Evolutionary conservation across 2,113 vertebrate species (phyloP).

Genomic region (Plecotus auritus): DNA sequence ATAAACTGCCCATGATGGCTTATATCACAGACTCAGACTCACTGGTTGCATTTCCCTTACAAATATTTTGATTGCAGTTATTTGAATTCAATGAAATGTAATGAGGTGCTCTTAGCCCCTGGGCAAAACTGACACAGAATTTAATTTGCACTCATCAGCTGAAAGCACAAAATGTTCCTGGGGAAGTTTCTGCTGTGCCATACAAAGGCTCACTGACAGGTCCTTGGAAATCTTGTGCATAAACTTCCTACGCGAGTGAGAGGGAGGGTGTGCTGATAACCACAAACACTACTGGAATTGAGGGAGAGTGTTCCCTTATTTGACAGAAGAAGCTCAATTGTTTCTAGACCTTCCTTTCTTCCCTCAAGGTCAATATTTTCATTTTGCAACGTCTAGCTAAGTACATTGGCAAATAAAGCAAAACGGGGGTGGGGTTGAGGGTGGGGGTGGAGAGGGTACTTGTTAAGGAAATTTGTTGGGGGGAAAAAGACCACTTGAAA

Average conservation of each 20-base stretch:
- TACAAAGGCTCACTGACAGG: constrained; percentile 47
- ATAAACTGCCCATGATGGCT: background rate
- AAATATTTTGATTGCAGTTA: constrained; percentile 65
- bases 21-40: constrained; percentile 30
- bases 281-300: background rate
- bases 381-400: constrained; percentile 25
- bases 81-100: constrained; percentile 60
- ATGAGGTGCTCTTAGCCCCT: constrained; percentile 54
- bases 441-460: background rate
- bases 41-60: constrained; percentile 43
- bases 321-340: constrained; percentile 29
- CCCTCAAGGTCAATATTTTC: constrained; percentile 56
- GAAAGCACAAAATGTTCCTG: constrained; percentile 57
- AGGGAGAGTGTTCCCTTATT: background rate
- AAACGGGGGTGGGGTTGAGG: background rate
- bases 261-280: background rate
- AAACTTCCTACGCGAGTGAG: constrained; percentile 4
- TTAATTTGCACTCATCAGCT: constrained; percentile 43
- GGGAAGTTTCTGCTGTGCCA: constrained; percentile 37
- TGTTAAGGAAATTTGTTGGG: constrained; percentile 11
- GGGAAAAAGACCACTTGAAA: constrained; percentile 11
- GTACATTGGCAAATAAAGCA: background rate
- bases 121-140: constrained; percentile 57
- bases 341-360: constrained; percentile 39
- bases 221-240: constrained; percentile 31